Evolutionary conservation across 1,140 invertebrate species (phyloP), one percentile per base, ranked within the genome.

Genomic region (Thaumatotibia leucotreta): DNA sequence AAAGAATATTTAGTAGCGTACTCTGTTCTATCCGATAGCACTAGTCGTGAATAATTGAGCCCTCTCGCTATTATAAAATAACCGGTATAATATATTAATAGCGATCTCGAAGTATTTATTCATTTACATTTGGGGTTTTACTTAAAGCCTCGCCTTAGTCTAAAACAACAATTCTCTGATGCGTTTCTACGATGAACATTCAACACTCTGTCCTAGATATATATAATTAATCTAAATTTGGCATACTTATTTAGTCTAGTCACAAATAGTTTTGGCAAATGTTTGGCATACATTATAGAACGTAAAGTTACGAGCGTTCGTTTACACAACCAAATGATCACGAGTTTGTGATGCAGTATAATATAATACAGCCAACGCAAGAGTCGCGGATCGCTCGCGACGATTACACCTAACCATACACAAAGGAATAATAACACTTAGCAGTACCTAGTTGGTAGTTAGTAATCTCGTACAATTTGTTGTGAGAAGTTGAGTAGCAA

Each of bases 321-420:
- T 52, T 54, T 27, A 88, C 85, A 89, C 87, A 89, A 89, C 87
- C 87, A 85, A 88, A 87, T 83, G 84, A 88, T 89, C 87, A 89
- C 87, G 83, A 82, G 85, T 87, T 86, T 83, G 82, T 86, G 77
- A 74, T 71, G n/a, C 50, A 27, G 22, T 45, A 45, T 45, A 45
- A 39, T 39, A 4, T 45, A 45, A 45, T 45, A 45, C 39, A 45
- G 39, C 5, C 17, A 14, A 9, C 14, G n/a, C 35, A 5, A 39
- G n/a, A 39, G 27, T 29, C 35, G 35, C 35, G 35, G 50, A 11
- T 54, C 70, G 61, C 74, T 62, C 69, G 62, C 70, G 33, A 45
- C 66, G 52, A 65, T 65, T 22, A 69, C 68, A 35, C 11, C 33
- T 35, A n/a, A n/a, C n/a, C n/a, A n/a, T n/a, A n/a, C n/a, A n/a